A percentile compares a stretch with the other conserved stretches of the same genome.
phyloP scores from a whole-genome alignment of 2,797 vertebrate species.

The Furcifer pardalis region DNA sequence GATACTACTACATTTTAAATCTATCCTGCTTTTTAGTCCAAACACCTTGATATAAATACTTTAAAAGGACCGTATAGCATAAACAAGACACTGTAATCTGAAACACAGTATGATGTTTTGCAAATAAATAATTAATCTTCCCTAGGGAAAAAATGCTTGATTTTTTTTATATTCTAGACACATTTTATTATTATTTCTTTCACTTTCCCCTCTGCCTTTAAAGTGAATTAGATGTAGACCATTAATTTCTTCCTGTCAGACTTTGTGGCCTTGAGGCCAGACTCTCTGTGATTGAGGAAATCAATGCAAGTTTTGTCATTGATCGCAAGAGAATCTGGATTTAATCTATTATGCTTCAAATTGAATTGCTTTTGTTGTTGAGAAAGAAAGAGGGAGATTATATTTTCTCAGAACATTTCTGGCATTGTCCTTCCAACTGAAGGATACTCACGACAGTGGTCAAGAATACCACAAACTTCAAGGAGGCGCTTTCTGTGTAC shows the following conservation, averaged over 20 bases:
- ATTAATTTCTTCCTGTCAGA: conserved; percentile 5
- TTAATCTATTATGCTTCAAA: conserved; percentile 13
- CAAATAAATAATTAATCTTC: not conserved
- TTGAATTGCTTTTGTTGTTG: not conserved
- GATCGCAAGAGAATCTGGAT: conserved; percentile 11
- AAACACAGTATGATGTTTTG: not conserved
- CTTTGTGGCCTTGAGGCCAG: conserved; percentile 21
- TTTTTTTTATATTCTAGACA: not conserved
- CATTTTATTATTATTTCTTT: not conserved
- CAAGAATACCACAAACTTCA: too few relatives aligned
- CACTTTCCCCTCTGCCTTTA: not conserved
- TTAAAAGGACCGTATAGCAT: not conserved
- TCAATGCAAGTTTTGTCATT: conserved; percentile 13
- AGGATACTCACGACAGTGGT: not conserved
- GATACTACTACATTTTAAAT: not conserved
- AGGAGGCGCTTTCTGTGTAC: too few relatives aligned
- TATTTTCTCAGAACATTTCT: not conserved
- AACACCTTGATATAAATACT: not conserved
- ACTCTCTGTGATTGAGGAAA: conserved; percentile 10
- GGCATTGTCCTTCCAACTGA: not conserved
- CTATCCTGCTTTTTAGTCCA: not conserved
- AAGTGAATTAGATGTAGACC: conserved; percentile 13
- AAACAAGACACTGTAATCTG: not conserved
- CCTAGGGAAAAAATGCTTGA: not conserved
- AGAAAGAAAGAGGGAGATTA: not conserved